Evolutionary conservation across 2,888 invertebrate species (phyloP), one percentile per base, ranked within the genome.

Genomic region (Apamea epomidion): DNA sequence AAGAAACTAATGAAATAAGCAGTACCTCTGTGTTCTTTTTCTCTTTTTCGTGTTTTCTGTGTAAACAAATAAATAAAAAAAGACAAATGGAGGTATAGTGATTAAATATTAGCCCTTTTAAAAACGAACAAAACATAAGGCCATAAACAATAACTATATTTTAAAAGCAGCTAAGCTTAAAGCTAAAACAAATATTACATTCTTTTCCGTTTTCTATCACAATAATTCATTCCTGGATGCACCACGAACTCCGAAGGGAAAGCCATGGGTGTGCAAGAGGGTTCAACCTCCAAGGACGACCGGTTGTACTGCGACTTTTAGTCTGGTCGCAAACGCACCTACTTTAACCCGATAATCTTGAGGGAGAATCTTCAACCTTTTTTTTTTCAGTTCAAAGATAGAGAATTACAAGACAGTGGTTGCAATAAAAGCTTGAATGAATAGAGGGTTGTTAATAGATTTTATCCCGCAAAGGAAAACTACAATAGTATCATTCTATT

Each of bases 271-370:
- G 77, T 87, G 81, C 87, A 82, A 85, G 90, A 90, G 91, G 91
- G 93, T 93, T 93, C 91, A 93, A 89, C 86, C 89, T 87, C 91
- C 95, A 95, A 95, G 95, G 95, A 93, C 93, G 92, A 84, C 89
- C 85, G 84, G 89, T 90, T 84, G 81, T 78, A 75, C 68, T 82
- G 82, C 74, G 68, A 69, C 86, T 88, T 81, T 85, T 74, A 74
- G 82, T 93, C 94, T 94, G 94, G 93, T 94, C 88, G 70, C 86
- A 86, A 81, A 81, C 74, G 78, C 76, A 79, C 73, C 73, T 78
- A 84, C 78, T 78, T 81, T 80, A 78, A 83, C 77, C 83, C 76
- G 16, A 82, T 80, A 76, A 81, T 86, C 81, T 80, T 21, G 62
- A 81, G 79, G 81, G 77, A 79, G 79, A 37, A 82, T 81, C 81